These are phyloP conservation scores for Drosophila stalkeri DNA, from an alignment of 2,888 invertebrate genomes.

Conservation along the genomic window DNA sequence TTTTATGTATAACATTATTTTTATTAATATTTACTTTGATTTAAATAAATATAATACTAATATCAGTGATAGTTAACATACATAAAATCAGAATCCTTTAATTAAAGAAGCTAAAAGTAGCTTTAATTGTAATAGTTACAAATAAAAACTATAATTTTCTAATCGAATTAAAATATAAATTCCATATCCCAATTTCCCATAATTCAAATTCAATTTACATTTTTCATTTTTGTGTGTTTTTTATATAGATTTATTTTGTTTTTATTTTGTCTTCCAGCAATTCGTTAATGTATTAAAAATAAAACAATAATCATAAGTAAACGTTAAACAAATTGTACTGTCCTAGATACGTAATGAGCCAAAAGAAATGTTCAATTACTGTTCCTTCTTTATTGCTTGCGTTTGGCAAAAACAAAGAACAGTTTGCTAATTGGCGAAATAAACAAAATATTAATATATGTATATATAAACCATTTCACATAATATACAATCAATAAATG, in stretches of 20 bases:
- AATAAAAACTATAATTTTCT: background rate
- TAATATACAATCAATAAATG: constrained; percentile 38
- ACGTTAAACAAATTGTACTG: constrained; percentile 72
- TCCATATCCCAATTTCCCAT: background rate
- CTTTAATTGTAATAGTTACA: too few species aligned
- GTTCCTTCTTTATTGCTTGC: constrained; percentile 11
- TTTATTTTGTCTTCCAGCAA: constrained; percentile 65
- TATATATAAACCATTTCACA: constrained; percentile 21
- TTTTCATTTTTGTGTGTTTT: constrained; percentile 27
- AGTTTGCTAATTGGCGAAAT: constrained; percentile 18
- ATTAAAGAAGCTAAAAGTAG: too few species aligned
- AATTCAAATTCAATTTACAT: background rate
- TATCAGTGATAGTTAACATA: too few species aligned
- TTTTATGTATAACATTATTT: too few species aligned
- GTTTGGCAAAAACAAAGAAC: constrained; percentile 4
- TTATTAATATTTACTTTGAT: background rate
- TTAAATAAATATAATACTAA: background rate
- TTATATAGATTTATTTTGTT: constrained; percentile 65
- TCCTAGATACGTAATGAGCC: constrained; percentile 55
- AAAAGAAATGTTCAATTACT: constrained; percentile 42
- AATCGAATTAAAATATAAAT: background rate
- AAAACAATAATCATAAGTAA: constrained; percentile 69
- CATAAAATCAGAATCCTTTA: too few species aligned
- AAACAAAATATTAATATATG: constrained; percentile 20
- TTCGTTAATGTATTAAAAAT: constrained; percentile 58